Conservation (phyloP, 2,113 vertebrate genomes). For the Cyanoderma ruficeps region DNA sequence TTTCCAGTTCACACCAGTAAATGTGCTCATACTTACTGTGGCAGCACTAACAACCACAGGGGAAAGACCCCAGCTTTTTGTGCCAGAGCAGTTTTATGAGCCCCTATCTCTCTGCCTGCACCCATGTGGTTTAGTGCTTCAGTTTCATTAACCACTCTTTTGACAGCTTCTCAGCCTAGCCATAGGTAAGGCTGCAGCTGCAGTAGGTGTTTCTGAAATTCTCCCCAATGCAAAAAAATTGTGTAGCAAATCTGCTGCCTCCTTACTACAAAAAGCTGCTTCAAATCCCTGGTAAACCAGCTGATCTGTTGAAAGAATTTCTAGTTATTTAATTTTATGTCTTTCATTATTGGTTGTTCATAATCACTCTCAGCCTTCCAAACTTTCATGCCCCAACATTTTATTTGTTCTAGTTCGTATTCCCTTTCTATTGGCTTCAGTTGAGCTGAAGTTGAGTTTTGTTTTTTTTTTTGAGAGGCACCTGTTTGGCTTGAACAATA, state of each 20-base stretch:
- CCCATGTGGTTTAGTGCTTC: background rate
- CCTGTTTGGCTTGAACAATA: conserved; percentile 39
- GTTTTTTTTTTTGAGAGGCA: background rate
- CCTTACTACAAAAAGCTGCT: background rate
- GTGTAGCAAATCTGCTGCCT: background rate
- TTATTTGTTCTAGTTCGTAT: background rate
- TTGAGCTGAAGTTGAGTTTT: background rate
- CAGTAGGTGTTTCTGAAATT: background rate
- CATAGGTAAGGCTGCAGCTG: background rate
- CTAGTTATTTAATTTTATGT: conserved; percentile 14
- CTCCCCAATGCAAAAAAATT: background rate
- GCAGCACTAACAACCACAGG: background rate
- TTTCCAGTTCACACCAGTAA: conserved; percentile 3
- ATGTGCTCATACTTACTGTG: background rate
- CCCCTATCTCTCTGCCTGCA: background rate
- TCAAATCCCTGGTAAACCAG: background rate
- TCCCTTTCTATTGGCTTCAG: background rate
- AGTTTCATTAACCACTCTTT: background rate
- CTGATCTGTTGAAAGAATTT: conserved; percentile 27
- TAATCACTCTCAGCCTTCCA: conserved; percentile 13
- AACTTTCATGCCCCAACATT: background rate
- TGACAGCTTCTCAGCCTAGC: background rate
- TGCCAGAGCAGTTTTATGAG: background rate
- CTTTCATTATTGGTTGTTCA: conserved; percentile 16
- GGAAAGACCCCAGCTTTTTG: background rate